These are phyloP conservation scores for Anagyrus pseudococci DNA, from an alignment of 2,888 invertebrate genomes.

Conservation along the genomic window DNA sequence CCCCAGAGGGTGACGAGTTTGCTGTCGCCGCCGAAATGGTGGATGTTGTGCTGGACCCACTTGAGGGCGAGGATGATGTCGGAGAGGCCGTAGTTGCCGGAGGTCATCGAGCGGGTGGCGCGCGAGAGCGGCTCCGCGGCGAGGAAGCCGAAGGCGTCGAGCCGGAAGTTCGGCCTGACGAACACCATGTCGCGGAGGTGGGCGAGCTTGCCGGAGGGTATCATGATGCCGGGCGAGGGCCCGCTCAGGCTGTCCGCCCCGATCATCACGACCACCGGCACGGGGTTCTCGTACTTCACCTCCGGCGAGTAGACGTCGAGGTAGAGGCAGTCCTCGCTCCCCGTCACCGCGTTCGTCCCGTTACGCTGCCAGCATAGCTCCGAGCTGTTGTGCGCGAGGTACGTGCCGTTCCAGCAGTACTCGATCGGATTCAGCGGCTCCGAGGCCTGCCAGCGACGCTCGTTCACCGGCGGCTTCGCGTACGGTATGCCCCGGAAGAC, in stretches of 20 bases:
- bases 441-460: constrained; percentile 75
- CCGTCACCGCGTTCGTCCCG: constrained; percentile 67
- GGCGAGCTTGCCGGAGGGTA: constrained; percentile 80
- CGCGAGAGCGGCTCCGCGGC: constrained; percentile 75
- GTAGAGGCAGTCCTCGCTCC: constrained; percentile 82
- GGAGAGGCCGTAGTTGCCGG: constrained; percentile 86
- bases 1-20: constrained; percentile 82
- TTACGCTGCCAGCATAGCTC: constrained; percentile 76
- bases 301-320: constrained; percentile 84
- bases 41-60: constrained; percentile 84
- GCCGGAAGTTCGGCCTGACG: constrained; percentile 85
- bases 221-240: constrained; percentile 74
- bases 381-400: constrained; percentile 71
- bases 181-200: constrained; percentile 82
- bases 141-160: constrained; percentile 75
- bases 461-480: constrained; percentile 75
- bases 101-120: constrained; percentile 74
- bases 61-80: constrained; percentile 79
- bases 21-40: constrained; percentile 83
- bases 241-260: constrained; percentile 82
- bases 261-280: constrained; percentile 84
- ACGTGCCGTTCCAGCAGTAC: constrained; percentile 81
- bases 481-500: constrained; percentile 85
- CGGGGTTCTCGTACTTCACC: constrained; percentile 77
- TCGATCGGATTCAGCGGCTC: constrained; percentile 71